phyloP scores from a whole-genome alignment of 1,140 invertebrate genomes.

The Camponotus floridanus region DNA sequence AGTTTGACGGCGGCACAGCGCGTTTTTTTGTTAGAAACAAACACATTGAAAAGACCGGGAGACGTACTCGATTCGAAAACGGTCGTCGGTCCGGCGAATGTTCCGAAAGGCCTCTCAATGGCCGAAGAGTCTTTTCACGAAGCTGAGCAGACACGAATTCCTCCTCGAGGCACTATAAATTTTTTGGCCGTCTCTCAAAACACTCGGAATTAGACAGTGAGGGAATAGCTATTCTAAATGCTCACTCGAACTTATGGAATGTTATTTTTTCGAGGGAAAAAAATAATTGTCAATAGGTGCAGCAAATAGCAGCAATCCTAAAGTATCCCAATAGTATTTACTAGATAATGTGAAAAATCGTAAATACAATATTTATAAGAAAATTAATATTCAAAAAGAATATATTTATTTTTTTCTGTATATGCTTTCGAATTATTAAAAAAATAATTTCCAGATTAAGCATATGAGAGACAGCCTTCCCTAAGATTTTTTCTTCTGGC shows the following conservation, averaged over 20 bases:
- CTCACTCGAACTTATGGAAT: not conserved
- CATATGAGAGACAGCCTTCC: not conserved
- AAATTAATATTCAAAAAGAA: not conserved
- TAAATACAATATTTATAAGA: too few species aligned
- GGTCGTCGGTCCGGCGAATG: not conserved
- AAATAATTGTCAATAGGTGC: not conserved
- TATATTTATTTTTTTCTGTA: not conserved
- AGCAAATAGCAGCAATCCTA: not conserved
- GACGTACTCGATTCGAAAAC: conserved; percentile 59
- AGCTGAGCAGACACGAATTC: not conserved
- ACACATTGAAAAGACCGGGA: conserved; percentile 43
- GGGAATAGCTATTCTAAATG: not conserved
- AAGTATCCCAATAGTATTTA: not conserved
- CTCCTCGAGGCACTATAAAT: not conserved
- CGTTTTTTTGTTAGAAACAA: conserved; percentile 44
- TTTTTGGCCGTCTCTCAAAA: not conserved
- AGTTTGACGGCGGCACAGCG: not conserved
- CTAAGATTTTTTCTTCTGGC: not conserved
- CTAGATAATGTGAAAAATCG: too few species aligned
- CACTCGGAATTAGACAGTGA: not conserved
- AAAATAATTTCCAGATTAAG: not conserved
- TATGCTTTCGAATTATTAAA: not conserved
- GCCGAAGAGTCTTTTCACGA: not conserved
- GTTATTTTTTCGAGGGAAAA: not conserved
- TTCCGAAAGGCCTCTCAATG: conserved; percentile 17